Percentiles rank a stretch among this genome's conserved stretches.
Evolutionary conservation across 2,797 vertebrate species (phyloP).

Genomic region (Tolypeutes matacus): DNA sequence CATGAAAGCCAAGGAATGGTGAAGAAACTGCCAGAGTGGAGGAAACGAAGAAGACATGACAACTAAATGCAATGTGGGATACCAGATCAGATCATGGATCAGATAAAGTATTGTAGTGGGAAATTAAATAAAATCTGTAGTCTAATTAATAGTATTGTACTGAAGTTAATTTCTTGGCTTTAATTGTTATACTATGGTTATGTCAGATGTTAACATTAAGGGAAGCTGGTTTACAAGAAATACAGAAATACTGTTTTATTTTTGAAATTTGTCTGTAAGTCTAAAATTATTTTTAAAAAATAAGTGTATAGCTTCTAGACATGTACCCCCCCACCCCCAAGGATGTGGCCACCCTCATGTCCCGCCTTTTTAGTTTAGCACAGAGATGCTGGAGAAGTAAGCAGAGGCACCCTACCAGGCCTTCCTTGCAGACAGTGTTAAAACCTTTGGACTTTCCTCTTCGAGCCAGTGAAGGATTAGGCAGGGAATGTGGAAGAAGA

Average conservation of each 20-base stretch:
- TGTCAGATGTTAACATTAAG: slow-evolving; percentile 33
- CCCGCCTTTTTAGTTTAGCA: slow-evolving; percentile 23
- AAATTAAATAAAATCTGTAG: slow-evolving; percentile 1
- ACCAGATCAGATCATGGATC: neutral
- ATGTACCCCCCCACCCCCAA: neutral
- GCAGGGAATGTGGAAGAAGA: slow-evolving; percentile 49
- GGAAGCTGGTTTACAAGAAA: slow-evolving; percentile 46
- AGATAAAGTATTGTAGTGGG: neutral
- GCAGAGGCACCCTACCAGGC: neutral
- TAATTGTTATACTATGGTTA: neutral
- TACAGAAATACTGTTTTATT: slow-evolving; percentile 36
- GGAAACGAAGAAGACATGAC: neutral
- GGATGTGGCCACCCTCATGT: neutral
- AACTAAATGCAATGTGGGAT: neutral
- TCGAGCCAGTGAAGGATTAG: slow-evolving; percentile 67
- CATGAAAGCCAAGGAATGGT: slow-evolving; percentile 13
- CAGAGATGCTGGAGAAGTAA: neutral
- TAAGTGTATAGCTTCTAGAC: slow-evolving; percentile 30
- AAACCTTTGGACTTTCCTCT: slow-evolving; percentile 55
- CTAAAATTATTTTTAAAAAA: slow-evolving; percentile 60
- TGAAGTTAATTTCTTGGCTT: slow-evolving; percentile 43
- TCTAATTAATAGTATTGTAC: neutral
- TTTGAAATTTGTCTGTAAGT: slow-evolving; percentile 56
- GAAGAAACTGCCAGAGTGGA: neutral
- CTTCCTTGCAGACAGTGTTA: neutral